Conservation (phyloP, 2,888 invertebrate species). For the Lochmaea crataegi region DNA sequence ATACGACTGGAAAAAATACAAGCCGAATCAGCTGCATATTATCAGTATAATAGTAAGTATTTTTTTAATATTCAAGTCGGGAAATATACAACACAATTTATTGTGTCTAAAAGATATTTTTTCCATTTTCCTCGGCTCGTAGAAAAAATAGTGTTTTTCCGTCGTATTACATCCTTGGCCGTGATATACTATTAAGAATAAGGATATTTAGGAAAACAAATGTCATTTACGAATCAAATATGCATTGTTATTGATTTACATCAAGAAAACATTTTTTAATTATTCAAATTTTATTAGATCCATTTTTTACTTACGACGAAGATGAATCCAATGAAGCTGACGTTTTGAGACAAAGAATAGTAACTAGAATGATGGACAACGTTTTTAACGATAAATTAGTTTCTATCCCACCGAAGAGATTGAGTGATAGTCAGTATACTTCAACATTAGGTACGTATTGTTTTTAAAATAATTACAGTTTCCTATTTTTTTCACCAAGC, state of each 20-base stretch:
- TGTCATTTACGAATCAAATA: no score
- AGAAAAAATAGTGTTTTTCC: no score
- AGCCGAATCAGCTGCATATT: conserved; percentile 79
- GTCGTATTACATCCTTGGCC: no score
- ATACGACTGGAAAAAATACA: conserved; percentile 77
- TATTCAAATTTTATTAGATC: conserved; percentile 4
- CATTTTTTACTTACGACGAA: conserved; percentile 11
- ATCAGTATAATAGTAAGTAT: conserved; percentile 70
- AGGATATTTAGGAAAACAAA: no score
- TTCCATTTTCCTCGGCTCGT: no score
- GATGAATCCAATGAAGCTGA: conserved; percentile 42
- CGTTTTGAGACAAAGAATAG: conserved; percentile 57
- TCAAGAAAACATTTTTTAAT: background rate
- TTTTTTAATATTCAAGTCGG: background rate
- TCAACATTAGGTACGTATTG: conserved; percentile 35
- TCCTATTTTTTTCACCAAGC: no score
- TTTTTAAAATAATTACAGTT: background rate
- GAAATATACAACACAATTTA: no score
- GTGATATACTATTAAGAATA: no score
- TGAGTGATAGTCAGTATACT: conserved; percentile 37
- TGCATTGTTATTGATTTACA: no score
- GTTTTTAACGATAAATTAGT: conserved; percentile 28
- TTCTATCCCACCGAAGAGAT: conserved; percentile 27
- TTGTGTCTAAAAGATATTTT: no score
- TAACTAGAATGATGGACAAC: conserved; percentile 50